phyloP scores from a whole-genome alignment of 1,140 invertebrate genomes.

The Bursaphelenchus mucronatus region DNA sequence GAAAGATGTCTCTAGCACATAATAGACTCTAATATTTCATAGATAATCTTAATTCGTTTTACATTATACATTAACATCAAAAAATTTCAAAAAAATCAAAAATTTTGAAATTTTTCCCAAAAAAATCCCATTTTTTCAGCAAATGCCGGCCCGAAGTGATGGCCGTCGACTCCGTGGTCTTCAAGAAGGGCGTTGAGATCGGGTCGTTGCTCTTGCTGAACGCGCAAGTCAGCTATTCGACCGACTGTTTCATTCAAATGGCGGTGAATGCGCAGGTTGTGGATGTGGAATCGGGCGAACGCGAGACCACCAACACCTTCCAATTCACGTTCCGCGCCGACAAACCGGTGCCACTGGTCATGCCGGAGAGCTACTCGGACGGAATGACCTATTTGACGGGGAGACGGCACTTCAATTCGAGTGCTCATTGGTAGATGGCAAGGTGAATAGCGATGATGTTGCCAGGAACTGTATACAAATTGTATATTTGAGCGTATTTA shows the following conservation, averaged over 20 bases:
- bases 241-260: conserved; percentile 23
- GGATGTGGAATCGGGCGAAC: conserved; percentile 17
- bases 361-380: conserved; percentile 19
- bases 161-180: not conserved
- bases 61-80: too few relatives aligned
- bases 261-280: conserved; percentile 22
- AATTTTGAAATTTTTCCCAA: too few relatives aligned
- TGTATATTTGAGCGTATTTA: too few relatives aligned
- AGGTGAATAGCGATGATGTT: too few relatives aligned
- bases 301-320: conserved; percentile 28
- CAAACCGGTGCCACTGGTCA: conserved; percentile 11
- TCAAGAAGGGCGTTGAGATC: conserved; percentile 13
- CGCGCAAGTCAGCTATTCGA: conserved; percentile 15
- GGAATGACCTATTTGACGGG: conserved; percentile 5
- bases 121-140: conserved; percentile 1
- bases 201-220: conserved; percentile 5
- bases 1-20: too few relatives aligned
- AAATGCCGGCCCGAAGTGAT: conserved; percentile 4
- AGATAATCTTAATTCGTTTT: too few relatives aligned
- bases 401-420: conserved; percentile 14
- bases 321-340: conserved; percentile 29
- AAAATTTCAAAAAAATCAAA: too few relatives aligned
- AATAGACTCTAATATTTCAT: too few relatives aligned
- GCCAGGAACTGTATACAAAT: too few relatives aligned
- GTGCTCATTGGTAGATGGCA: too few relatives aligned